Evolutionary conservation across 1,140 invertebrate genomes (phyloP), one percentile per base, ranked within the genome.

Genomic region (Drosophila nebulosa): DNA sequence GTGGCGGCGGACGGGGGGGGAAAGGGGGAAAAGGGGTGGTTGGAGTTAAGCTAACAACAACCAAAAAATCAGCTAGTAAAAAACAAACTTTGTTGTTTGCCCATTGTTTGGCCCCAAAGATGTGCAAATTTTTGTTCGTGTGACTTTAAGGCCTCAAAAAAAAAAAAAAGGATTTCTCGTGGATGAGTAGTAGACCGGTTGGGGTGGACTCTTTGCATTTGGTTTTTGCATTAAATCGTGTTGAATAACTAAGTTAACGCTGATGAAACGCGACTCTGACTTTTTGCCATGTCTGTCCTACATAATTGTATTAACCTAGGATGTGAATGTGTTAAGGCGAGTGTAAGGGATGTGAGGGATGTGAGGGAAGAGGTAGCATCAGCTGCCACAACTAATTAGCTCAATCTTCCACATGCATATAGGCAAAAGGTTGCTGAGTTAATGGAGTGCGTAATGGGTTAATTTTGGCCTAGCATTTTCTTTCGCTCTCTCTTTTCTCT

Each of bases 381-480:
- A 88, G 81, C 78, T 86, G 81, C 69, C 81, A 88, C 64, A 88
- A 62, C 81, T 88, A 86, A 86, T 86, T 86, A 86, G 74, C 74
- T 36, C 35, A 53, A 65, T 42, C 75, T 36, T 46, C 59, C 75
- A 79, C 75, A 79, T 85, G 78, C 80, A 85, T 80, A 85, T 77
- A 85, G 73, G 55, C 80, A 80, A 62, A 50, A 55, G 52, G 51
- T 27, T 27, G n/a, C 80, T 53, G 72, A 76, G 55, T 81, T 88
- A 86, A 88, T 86, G 81, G 81, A 74, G 78, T 88, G 78, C 81
- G 83, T 88, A 86, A 86, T 86, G 81, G 81, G 81, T 86, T 86
- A 88, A 86, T 81, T 86, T 86, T 78, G 59, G 74, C 42, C 51
- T 50, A 42, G 50, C 57, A 30, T 52, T 77, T 56, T 35, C 39